These are phyloP conservation scores for Bradysia coprophila DNA, from an alignment of 1,140 invertebrate genomes.

Conservation along the genomic window DNA sequence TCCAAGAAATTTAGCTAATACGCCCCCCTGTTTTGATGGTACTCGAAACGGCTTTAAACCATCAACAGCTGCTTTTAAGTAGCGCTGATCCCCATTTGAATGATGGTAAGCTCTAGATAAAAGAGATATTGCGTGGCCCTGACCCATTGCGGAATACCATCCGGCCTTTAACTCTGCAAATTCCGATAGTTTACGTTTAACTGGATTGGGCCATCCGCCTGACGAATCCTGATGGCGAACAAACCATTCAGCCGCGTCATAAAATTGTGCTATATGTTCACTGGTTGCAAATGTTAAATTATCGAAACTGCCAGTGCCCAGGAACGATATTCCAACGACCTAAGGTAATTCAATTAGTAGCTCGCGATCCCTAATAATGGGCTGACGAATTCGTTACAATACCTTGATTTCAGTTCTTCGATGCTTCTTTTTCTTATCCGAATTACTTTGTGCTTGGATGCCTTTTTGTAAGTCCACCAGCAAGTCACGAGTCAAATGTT, in stretches of 20 bases:
- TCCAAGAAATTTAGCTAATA: constrained; percentile 65
- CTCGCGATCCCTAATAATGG: not conserved
- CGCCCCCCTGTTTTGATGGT: constrained; percentile 52
- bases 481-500: constrained; percentile 67
- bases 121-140: constrained; percentile 90
- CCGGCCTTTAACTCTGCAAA: constrained; percentile 64
- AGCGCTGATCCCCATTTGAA: constrained; percentile 52
- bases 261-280: constrained; percentile 78
- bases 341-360: not conserved
- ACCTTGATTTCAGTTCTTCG: constrained; percentile 57
- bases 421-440: constrained; percentile 46
- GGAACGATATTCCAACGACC: constrained; percentile 13
- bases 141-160: constrained; percentile 96
- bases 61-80: constrained; percentile 60
- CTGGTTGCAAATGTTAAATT: constrained; percentile 68
- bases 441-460: constrained; percentile 38
- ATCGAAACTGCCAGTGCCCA: constrained; percentile 57
- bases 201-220: constrained; percentile 81
- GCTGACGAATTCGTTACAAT: constrained; percentile 1
- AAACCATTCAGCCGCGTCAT: constrained; percentile 86
- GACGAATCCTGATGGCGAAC: constrained; percentile 57
- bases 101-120: constrained; percentile 74
- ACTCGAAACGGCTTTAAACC: constrained; percentile 69
- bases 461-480: constrained; percentile 85
- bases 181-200: constrained; percentile 55